phyloP scores from a whole-genome alignment of 2,113 vertebrate species.

The Ammodytes marinus region DNA sequence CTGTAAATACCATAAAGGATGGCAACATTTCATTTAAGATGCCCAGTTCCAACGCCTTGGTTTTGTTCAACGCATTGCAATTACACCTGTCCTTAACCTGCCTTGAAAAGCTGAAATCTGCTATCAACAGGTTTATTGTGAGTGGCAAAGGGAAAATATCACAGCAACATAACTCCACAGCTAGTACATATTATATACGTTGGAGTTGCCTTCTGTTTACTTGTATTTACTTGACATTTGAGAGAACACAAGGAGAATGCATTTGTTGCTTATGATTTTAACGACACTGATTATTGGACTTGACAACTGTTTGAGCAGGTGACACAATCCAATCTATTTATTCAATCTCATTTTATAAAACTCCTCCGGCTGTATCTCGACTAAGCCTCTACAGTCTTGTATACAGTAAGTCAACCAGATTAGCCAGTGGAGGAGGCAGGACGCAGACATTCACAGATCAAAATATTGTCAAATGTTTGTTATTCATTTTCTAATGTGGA shows the following conservation, averaged over 20 bases:
- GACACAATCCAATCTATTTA: neutral
- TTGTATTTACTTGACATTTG: neutral
- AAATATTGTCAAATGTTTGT: slow-evolving; percentile 7
- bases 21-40: neutral
- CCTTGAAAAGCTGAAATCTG: neutral
- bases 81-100: neutral
- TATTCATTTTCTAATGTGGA: neutral
- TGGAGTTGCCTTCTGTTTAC: neutral
- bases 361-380: neutral
- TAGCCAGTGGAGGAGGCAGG: neutral
- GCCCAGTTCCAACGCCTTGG: neutral
- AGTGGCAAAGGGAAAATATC: neutral
- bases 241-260: neutral
- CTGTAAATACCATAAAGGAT: neutral
- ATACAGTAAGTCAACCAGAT: neutral
- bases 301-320: neutral
- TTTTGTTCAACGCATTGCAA: neutral
- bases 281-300: neutral
- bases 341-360: neutral
- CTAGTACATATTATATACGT: too few species aligned
- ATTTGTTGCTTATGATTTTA: neutral
- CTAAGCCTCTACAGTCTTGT: neutral
- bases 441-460: neutral
- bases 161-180: neutral
- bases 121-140: neutral